Evolutionary conservation across 2,113 vertebrate genomes (phyloP), one percentile per base, ranked within the genome.

Genomic region (Eretmochelys imbricata): DNA sequence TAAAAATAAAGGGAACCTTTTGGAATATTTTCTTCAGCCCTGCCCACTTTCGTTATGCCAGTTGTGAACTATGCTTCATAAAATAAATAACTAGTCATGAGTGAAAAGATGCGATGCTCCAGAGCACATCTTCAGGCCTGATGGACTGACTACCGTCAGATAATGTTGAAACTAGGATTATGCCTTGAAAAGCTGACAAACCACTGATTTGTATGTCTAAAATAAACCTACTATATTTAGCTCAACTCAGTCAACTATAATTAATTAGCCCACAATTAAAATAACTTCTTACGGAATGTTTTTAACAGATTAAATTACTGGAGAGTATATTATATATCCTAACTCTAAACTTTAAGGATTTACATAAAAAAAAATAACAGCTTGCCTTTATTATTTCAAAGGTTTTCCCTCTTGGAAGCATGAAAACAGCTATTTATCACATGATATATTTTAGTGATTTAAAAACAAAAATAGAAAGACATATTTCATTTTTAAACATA

Each of bases 231-330:
- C 89, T 42, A 55, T 87, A 83, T 95, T 98, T 97, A 93, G 95
- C 38, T 94, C 93, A 96, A 97, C 84, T 89, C 94, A 62, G 85
- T 97, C 93, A 96, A 98, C 96, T 97, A 98, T 89, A 94, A 98
- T 97, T 97, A 97, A 98, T 98, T 96, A 97, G 92, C 82, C 96
- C 94, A 94, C 97, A 96, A 98, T 97, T 97, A 98, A 93, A 94
- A 96, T 79, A 93, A 89, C 79, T 81, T 87, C 24, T 0, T 59
- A 86, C 0, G 0, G 46, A 90, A 82, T 57, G 5, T 84, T 94
- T 91, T 75, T 51, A n/a, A 46, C 92, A 94, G 89, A 85, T 46
- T 95, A 78, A 91, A 95, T 89, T 89, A 79, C 19, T 54, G 82
- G 59, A 94, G 51, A 17, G 57, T 80, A 0, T 5, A n/a, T 13